Percentiles rank a stretch among this genome's conserved stretches.
Conservation (phyloP, 2,888 invertebrate species). For the Carcina quercana region DNA sequence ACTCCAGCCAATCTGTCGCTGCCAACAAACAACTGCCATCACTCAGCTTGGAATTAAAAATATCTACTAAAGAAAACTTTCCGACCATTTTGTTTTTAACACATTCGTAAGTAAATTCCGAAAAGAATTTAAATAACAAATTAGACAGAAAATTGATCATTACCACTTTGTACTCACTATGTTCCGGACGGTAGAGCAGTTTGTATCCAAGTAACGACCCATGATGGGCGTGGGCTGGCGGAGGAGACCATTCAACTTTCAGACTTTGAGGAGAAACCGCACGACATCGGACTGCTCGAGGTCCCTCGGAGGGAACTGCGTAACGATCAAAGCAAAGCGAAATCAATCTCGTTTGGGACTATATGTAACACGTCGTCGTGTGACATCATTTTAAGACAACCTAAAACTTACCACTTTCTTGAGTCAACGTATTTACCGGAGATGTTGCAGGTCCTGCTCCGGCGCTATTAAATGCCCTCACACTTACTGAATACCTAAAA, state of each 20-base stretch:
- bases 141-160: constrained; percentile 10
- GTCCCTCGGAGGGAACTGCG: constrained; percentile 86
- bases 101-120: background rate
- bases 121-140: background rate
- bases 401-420: constrained; percentile 87
- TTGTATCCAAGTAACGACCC: constrained; percentile 89
- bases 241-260: constrained; percentile 86
- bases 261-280: constrained; percentile 86
- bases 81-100: background rate
- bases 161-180: constrained; percentile 47
- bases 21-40: constrained; percentile 70
- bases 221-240: constrained; percentile 81
- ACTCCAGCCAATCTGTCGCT: constrained; percentile 68
- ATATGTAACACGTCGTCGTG: no score
- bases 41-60: constrained; percentile 53
- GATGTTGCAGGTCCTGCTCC: constrained; percentile 88
- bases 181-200: constrained; percentile 83
- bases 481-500: constrained; percentile 82
- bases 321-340: no score
- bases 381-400: no score
- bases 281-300: constrained; percentile 82
- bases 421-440: constrained; percentile 84
- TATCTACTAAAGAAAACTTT: no score
- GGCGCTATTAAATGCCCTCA: constrained; percentile 90
- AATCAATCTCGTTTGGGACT: no score